Percentiles rank a stretch among this genome's conserved stretches.
Conservation (phyloP, 2,888 invertebrate genomes). For the Yponomeuta plumbellus region DNA sequence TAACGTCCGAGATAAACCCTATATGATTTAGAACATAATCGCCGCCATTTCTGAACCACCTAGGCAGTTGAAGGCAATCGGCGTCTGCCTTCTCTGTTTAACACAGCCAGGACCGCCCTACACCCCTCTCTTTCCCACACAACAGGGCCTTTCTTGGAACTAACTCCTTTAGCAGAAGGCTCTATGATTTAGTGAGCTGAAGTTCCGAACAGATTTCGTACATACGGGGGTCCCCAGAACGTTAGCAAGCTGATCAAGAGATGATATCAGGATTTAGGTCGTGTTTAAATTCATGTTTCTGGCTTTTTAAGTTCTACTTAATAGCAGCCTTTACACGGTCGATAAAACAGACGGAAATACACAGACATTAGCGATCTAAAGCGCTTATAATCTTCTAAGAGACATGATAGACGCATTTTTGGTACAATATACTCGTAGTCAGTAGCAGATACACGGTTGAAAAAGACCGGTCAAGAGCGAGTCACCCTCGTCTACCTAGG, state of each 20-base stretch:
- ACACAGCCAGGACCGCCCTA: background rate
- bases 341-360: too few relatives aligned
- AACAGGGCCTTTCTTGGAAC: background rate
- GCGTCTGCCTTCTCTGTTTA: background rate
- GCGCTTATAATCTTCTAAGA: too few relatives aligned
- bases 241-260: background rate
- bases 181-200: background rate
- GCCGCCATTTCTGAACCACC: background rate
- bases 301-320: background rate
- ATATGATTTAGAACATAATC: background rate
- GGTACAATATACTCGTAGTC: too few relatives aligned
- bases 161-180: background rate
- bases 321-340: background rate
- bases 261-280: background rate
- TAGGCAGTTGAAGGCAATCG: background rate
- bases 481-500: too few relatives aligned
- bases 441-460: too few relatives aligned
- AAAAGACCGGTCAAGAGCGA: too few relatives aligned
- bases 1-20: background rate
- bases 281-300: constrained; percentile 1
- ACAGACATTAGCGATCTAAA: too few relatives aligned
- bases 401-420: too few relatives aligned
- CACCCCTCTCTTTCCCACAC: background rate
- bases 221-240: background rate
- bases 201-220: background rate